phyloP scores from a whole-genome alignment of 2,797 vertebrate genomes.

The Melanotaenia maccullochi region DNA sequence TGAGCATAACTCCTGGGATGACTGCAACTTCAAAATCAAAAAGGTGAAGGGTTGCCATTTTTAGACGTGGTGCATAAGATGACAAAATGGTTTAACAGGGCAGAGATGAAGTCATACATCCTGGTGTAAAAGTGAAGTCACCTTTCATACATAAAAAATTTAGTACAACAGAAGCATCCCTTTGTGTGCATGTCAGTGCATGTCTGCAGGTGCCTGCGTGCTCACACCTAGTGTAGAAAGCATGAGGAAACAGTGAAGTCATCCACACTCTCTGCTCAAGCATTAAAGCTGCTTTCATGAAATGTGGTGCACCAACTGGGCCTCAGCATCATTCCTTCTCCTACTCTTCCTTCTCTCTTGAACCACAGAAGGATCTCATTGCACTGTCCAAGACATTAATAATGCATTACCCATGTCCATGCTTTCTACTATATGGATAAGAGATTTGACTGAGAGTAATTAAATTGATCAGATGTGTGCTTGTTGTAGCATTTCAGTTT shows the following conservation, averaged over 20 bases:
- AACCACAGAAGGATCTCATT: background rate
- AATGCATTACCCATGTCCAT: background rate
- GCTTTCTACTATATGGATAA: background rate
- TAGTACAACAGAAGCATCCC: background rate
- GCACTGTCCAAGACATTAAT: background rate
- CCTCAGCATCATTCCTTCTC: constrained; percentile 12
- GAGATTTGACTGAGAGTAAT: background rate
- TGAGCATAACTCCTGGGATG: background rate
- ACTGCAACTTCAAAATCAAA: constrained; percentile 1
- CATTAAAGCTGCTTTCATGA: constrained; percentile 62
- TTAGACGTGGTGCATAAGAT: background rate
- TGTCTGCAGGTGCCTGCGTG: constrained; percentile 1
- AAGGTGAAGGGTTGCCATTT: too few species aligned
- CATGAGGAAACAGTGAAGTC: constrained; percentile 63
- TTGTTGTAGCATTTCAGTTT: too few species aligned
- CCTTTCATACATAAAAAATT: constrained; percentile 11
- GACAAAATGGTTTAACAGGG: background rate
- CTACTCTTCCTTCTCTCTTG: background rate
- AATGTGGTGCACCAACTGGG: constrained; percentile 51
- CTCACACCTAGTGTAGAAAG: constrained; percentile 25
- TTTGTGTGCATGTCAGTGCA: background rate
- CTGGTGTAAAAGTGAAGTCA: constrained; percentile 56
- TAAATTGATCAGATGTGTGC: too few species aligned
- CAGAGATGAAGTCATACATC: constrained; percentile 56
- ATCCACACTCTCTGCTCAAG: constrained; percentile 61